A percentile compares a stretch with the other conserved stretches of the same genome.
These are phyloP conservation scores for Corythornis madagascariensis DNA, from an alignment of 2,113 vertebrate species.

Conservation along the genomic window DNA sequence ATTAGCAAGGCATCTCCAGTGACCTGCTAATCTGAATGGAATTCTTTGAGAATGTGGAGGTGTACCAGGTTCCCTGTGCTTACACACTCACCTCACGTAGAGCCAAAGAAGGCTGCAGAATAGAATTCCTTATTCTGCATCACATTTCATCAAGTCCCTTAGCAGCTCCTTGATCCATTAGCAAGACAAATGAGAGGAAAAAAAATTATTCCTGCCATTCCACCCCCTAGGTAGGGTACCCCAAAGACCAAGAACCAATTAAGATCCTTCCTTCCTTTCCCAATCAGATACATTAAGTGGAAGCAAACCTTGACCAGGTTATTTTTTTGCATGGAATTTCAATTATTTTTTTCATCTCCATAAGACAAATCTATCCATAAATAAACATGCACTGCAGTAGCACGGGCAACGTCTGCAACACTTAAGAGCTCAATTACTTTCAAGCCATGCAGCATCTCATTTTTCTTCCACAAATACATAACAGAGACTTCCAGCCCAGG, in stretches of 20 bases:
- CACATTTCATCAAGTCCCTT: conserved; percentile 72
- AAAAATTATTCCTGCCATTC: background rate
- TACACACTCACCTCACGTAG: conserved; percentile 49
- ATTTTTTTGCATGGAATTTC: conserved; percentile 5
- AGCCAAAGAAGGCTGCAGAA: conserved; percentile 59
- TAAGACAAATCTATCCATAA: conserved; percentile 29
- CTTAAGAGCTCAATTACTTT: conserved; percentile 47
- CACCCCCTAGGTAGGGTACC: background rate
- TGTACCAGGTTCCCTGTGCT: background rate
- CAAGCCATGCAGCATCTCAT: background rate
- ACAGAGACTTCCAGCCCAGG: background rate
- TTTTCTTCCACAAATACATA: background rate
- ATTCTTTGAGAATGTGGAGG: conserved; percentile 23
- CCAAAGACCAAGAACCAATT: conserved; percentile 60
- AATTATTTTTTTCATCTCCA: background rate
- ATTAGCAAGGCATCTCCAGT: background rate
- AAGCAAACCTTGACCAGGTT: conserved; percentile 20
- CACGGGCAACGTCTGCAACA: background rate
- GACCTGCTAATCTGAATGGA: conserved; percentile 28
- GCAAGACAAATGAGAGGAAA: conserved; percentile 70
- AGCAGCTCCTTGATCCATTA: conserved; percentile 73
- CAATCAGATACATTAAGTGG: background rate
- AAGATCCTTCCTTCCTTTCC: background rate
- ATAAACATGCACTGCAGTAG: conserved; percentile 38
- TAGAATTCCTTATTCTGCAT: conserved; percentile 76